phyloP scores from a whole-genome alignment of 2,888 invertebrate species.

The Psylliodes chrysocephalus region DNA sequence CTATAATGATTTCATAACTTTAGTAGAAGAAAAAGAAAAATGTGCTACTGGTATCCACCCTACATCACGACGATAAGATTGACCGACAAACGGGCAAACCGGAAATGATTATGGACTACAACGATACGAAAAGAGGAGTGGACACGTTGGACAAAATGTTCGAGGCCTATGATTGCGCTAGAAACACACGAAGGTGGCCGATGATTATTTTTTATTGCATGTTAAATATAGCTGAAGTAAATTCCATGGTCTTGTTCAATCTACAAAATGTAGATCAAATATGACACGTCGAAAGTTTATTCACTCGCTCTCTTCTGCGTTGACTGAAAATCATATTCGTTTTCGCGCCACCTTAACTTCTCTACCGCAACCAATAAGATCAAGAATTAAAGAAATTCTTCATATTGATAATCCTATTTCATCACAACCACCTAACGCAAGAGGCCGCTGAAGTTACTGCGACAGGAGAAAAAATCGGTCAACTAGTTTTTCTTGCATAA shows the following conservation, averaged over 20 bases:
- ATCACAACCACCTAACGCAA: no score
- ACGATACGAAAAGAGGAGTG: not conserved
- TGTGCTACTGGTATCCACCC: constrained; percentile 40
- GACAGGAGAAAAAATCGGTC: no score
- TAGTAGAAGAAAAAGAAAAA: constrained; percentile 38
- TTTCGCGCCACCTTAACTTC: no score
- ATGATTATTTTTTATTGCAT: not conserved
- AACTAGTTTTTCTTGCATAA: no score
- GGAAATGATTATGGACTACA: constrained; percentile 8
- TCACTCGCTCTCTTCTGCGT: no score
- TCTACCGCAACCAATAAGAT: no score
- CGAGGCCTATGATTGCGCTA: not conserved
- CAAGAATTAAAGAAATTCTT: no score
- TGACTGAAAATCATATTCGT: no score
- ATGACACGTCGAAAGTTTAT: no score
- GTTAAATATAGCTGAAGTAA: not conserved
- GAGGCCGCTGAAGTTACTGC: no score
- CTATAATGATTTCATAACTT: constrained; percentile 39
- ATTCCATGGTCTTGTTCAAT: not conserved
- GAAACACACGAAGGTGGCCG: constrained; percentile 1
- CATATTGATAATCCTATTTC: no score
- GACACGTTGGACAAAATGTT: not conserved
- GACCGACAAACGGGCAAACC: not conserved
- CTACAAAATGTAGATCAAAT: no score
- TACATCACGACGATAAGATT: constrained; percentile 27